These are phyloP conservation scores for Emydoidea blandingii DNA, from an alignment of 2,797 vertebrate species.

Conservation along the genomic window DNA sequence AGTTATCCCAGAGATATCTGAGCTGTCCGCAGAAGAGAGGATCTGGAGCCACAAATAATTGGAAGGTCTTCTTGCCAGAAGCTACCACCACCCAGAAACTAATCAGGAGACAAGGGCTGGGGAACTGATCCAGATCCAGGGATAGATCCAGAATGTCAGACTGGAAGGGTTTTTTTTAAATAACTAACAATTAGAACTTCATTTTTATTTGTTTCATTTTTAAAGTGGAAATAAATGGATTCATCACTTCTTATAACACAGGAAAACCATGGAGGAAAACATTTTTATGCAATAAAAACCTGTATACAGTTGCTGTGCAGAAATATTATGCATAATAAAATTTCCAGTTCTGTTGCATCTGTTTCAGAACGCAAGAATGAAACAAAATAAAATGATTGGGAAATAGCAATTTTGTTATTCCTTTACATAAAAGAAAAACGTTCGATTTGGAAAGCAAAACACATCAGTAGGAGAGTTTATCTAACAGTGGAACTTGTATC, in stretches of 20 bases:
- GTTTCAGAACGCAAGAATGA: not conserved
- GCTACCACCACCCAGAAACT: not conserved
- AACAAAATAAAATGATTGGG: not conserved
- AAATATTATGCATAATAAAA: not conserved
- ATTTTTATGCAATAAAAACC: constrained; percentile 39
- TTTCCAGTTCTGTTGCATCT: not conserved
- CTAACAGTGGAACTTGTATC: not conserved
- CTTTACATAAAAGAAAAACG: not conserved
- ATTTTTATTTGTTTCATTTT: not conserved
- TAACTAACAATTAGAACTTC: not conserved
- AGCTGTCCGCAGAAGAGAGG: not conserved
- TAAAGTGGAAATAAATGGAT: not conserved
- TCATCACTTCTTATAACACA: not conserved
- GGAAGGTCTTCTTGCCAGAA: constrained; percentile 24
- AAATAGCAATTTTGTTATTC: not conserved
- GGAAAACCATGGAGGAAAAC: not conserved
- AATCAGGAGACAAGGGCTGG: not conserved
- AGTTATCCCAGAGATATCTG: not conserved
- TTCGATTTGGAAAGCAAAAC: not conserved
- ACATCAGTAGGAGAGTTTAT: not conserved
- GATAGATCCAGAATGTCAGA: not conserved
- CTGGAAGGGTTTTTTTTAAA: not conserved
- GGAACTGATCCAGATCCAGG: constrained; percentile 16
- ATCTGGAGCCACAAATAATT: not conserved
- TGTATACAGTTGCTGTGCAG: not conserved